A percentile compares a stretch with the other conserved stretches of the same genome.
Evolutionary conservation across 1,140 invertebrate genomes (phyloP).

Genomic region (Drosophila ironensis): DNA sequence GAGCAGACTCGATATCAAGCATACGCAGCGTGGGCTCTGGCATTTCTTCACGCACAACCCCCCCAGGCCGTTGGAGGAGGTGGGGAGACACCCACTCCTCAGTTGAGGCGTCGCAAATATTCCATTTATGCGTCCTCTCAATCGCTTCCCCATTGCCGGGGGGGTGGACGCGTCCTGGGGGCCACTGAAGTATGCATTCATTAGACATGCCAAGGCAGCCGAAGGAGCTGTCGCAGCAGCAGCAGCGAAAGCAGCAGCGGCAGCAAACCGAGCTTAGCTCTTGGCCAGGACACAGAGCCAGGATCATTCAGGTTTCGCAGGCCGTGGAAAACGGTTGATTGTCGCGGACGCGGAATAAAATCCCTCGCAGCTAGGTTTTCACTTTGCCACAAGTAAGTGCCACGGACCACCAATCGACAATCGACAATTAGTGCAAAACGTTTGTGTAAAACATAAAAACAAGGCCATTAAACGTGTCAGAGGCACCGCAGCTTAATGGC

Average conservation of each 20-base stretch:
- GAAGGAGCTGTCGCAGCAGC: slow-evolving; percentile 4
- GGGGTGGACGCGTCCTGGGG: no score
- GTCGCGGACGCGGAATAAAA: slow-evolving; percentile 20
- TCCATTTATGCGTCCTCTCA: slow-evolving; percentile 67
- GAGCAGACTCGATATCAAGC: slow-evolving; percentile 35
- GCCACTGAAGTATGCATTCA: slow-evolving; percentile 67
- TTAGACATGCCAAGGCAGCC: slow-evolving; percentile 67
- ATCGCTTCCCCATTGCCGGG: slow-evolving; percentile 7
- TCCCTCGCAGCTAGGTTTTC: no score
- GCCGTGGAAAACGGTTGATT: slow-evolving; percentile 55
- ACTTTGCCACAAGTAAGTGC: slow-evolving; percentile 45
- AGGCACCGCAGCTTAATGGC: slow-evolving; percentile 31
- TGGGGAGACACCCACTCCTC: neutral
- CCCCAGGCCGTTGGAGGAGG: no score
- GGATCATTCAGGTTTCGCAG: slow-evolving; percentile 70
- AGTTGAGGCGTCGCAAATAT: slow-evolving; percentile 60
- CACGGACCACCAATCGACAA: neutral
- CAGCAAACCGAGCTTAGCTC: slow-evolving; percentile 71
- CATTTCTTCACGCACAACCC: slow-evolving; percentile 60
- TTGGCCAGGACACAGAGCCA: slow-evolving; percentile 42
- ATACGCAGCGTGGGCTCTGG: slow-evolving; percentile 1
- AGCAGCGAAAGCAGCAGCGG: neutral
- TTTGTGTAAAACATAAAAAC: slow-evolving; percentile 1
- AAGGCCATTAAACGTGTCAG: slow-evolving; percentile 4
- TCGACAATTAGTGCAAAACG: slow-evolving; percentile 3